A percentile compares a stretch with the other conserved stretches of the same genome.
These are phyloP conservation scores for Morelia viridis DNA, from an alignment of 2,797 vertebrate species.

Conservation along the genomic window DNA sequence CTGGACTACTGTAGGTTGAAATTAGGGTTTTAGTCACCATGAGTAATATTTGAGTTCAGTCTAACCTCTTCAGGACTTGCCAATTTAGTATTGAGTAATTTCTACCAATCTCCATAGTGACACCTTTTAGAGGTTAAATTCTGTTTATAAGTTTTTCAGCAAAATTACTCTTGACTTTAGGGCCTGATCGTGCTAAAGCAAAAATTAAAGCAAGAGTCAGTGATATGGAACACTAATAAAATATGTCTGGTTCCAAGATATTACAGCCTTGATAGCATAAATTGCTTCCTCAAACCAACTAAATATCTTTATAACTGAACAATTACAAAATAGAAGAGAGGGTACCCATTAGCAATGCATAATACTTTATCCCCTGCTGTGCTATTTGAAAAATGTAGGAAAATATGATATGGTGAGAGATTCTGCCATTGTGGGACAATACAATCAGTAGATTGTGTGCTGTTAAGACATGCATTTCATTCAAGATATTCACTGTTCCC, in stretches of 20 bases:
- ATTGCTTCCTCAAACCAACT: background rate
- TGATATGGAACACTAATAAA: background rate
- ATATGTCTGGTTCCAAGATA: background rate
- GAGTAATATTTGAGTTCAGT: background rate
- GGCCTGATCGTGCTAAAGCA: background rate
- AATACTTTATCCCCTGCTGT: background rate
- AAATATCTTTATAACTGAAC: background rate
- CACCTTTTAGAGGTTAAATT: background rate
- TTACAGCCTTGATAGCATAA: background rate
- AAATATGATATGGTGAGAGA: background rate
- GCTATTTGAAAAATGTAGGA: background rate
- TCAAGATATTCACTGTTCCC: background rate
- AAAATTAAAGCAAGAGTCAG: background rate
- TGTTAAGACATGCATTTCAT: background rate
- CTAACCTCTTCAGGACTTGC: background rate
- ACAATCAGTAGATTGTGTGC: background rate
- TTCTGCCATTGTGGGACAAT: background rate
- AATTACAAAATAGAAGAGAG: background rate
- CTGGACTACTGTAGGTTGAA: background rate
- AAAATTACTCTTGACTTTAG: background rate
- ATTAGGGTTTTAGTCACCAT: background rate
- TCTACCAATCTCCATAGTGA: background rate
- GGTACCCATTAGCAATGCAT: background rate
- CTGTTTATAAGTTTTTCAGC: background rate
- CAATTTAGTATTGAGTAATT: background rate